Conservation (phyloP, 2,113 vertebrate genomes). For the Corythoichthys intestinalis region DNA sequence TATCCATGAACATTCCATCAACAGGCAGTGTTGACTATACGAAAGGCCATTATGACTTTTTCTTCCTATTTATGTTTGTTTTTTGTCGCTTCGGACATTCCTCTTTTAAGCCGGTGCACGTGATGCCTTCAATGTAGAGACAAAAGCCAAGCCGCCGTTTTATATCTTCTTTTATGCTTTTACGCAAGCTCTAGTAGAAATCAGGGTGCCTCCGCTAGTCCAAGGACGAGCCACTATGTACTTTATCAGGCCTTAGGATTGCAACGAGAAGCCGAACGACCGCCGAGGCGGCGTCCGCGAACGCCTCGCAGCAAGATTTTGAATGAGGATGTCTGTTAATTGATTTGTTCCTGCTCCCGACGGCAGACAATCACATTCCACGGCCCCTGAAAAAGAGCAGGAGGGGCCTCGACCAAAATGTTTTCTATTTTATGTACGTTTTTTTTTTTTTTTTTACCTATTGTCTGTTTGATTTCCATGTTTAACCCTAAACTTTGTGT, state of each 20-base stretch:
- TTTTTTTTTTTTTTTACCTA: conserved; percentile 39
- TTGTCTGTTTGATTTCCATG: conserved; percentile 69
- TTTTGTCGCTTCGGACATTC: conserved; percentile 56
- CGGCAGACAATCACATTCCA: conserved; percentile 72
- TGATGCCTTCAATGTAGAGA: conserved; percentile 46
- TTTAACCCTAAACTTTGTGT: conserved; percentile 70
- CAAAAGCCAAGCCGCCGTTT: conserved; percentile 17
- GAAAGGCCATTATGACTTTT: conserved; percentile 60
- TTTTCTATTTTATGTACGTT: conserved; percentile 25
- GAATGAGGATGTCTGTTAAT: conserved; percentile 31
- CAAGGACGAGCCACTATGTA: conserved; percentile 53
- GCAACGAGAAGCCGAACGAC: conserved; percentile 40
- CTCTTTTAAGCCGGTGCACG: conserved; percentile 32
- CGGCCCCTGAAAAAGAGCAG: conserved; percentile 54
- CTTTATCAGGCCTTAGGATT: conserved; percentile 55
- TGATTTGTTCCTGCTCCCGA: conserved; percentile 40
- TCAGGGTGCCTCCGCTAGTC: conserved; percentile 40
- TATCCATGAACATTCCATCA: conserved; percentile 57
- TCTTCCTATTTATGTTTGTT: conserved; percentile 66
- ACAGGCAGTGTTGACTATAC: conserved; percentile 48
- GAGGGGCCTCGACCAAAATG: conserved; percentile 62
- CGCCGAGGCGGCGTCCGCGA: conserved; percentile 41
- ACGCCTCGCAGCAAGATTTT: conserved; percentile 19
- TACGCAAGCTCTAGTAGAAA: conserved; percentile 39
- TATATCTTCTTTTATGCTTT: conserved; percentile 28